Evolutionary conservation across 2,888 invertebrate species (phyloP).

Genomic region (Neoscelio sp.): DNA sequence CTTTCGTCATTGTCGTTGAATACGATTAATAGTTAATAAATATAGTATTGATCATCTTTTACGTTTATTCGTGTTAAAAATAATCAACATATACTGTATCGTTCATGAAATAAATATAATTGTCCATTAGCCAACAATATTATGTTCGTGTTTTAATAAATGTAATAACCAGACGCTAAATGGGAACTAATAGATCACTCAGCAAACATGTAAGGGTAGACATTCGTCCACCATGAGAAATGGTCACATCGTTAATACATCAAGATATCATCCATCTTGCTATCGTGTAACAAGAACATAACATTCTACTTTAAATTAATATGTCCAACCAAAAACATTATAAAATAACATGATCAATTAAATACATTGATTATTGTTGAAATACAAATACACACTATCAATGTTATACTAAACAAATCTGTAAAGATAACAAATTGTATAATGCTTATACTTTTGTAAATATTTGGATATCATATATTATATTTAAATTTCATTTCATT

Average conservation of each 20-base stretch:
- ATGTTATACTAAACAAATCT: too few species aligned
- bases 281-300: constrained; percentile 3
- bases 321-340: neutral
- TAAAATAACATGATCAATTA: neutral
- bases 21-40: too few species aligned
- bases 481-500: too few species aligned
- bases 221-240: constrained; percentile 23
- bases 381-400: too few species aligned
- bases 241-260: constrained; percentile 41
- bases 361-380: too few species aligned
- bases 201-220: constrained; percentile 23
- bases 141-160: constrained; percentile 8
- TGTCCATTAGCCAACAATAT: neutral
- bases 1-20: too few species aligned
- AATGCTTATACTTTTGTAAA: too few species aligned
- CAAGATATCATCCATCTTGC: constrained; percentile 48
- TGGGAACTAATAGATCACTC: constrained; percentile 43
- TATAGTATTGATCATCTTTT: too few species aligned
- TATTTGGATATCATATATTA: too few species aligned
- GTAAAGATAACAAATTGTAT: too few species aligned
- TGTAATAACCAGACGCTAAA: constrained; percentile 13
- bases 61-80: too few species aligned
- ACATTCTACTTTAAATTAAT: constrained; percentile 29
- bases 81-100: too few species aligned
- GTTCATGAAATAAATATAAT: neutral